phyloP scores from a whole-genome alignment of 2,113 vertebrate species.

The Patagioenas fasciata region DNA sequence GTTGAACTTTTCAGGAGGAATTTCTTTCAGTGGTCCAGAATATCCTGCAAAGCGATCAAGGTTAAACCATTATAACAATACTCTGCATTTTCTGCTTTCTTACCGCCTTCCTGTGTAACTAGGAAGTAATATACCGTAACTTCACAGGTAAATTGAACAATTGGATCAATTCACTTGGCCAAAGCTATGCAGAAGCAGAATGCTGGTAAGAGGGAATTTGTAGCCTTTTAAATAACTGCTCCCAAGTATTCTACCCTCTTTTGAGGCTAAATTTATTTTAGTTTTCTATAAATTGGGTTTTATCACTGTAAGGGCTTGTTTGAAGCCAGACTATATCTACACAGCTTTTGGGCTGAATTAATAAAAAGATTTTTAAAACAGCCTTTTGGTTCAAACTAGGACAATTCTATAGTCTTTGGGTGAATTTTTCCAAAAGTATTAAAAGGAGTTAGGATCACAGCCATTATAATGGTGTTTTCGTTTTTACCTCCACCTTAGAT shows the following conservation, averaged over 20 bases:
- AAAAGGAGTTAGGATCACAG: neutral
- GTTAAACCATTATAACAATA: neutral
- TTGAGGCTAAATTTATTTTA: neutral
- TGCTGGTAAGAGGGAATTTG: neutral
- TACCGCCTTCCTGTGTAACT: neutral
- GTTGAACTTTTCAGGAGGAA: slow-evolving; percentile 94
- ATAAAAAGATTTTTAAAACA: neutral
- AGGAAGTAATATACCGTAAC: neutral
- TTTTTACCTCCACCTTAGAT: neutral
- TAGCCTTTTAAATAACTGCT: neutral
- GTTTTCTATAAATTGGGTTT: neutral
- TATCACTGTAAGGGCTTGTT: neutral
- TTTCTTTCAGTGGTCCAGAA: slow-evolving; percentile 89
- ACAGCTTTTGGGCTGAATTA: neutral
- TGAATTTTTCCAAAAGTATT: neutral
- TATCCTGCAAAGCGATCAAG: slow-evolving; percentile 78
- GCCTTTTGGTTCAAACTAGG: neutral
- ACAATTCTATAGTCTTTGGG: neutral
- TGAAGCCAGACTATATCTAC: neutral
- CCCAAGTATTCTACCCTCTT: neutral
- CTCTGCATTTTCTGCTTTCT: neutral
- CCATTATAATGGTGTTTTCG: neutral
- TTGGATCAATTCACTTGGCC: neutral
- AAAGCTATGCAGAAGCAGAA: neutral
- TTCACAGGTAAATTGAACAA: neutral